Evolutionary conservation across 2,888 invertebrate genomes (phyloP).

Genomic region (Andrena dorsata): DNA sequence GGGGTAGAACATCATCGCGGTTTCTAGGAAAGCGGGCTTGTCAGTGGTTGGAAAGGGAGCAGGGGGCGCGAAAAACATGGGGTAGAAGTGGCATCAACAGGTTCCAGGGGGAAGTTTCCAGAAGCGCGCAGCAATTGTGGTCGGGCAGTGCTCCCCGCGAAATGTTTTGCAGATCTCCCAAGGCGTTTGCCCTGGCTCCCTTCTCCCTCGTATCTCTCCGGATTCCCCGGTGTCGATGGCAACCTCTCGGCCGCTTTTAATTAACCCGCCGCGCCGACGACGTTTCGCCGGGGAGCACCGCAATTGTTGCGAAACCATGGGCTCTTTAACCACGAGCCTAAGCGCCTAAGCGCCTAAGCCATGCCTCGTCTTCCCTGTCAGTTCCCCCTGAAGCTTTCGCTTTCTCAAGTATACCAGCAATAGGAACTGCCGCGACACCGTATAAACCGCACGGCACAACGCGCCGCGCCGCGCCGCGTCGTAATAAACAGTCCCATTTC

Average conservation of each 20-base stretch:
- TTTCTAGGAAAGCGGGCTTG: background rate
- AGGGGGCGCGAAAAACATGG: constrained; percentile 34
- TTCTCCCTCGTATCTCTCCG: background rate
- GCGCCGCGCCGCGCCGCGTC: background rate
- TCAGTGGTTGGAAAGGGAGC: constrained; percentile 5
- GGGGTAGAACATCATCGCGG: background rate
- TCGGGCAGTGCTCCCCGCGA: constrained; percentile 13
- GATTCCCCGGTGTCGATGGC: constrained; percentile 1
- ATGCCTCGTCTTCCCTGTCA: too few relatives aligned
- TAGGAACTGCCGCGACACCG: background rate
- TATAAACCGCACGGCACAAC: background rate
- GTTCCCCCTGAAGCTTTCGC: background rate
- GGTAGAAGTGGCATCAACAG: constrained; percentile 53
- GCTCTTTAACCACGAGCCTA: background rate
- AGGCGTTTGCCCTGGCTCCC: constrained; percentile 9
- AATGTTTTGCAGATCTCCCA: constrained; percentile 38
- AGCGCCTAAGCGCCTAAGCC: background rate
- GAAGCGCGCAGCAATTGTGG: constrained; percentile 43
- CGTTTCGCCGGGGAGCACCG: constrained; percentile 7
- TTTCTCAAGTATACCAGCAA: background rate
- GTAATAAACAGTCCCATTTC: constrained; percentile 49
- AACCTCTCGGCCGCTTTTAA: constrained; percentile 25
- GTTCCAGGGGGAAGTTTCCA: constrained; percentile 39
- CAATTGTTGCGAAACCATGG: background rate
- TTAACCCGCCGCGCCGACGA: constrained; percentile 26